A percentile compares a stretch with the other conserved stretches of the same genome.
Conservation (phyloP, 2,888 invertebrate genomes). For the Poecilus cupreus region DNA sequence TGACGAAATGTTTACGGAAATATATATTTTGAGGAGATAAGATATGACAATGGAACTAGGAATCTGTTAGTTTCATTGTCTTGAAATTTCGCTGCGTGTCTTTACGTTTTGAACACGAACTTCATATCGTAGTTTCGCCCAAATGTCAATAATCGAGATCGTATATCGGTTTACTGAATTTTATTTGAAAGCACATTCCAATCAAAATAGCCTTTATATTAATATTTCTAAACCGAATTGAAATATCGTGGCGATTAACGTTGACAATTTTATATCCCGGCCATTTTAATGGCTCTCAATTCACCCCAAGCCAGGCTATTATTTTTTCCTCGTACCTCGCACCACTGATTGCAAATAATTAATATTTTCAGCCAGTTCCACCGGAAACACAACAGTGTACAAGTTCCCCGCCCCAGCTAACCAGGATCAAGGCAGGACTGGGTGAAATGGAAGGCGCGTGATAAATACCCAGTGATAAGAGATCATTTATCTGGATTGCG, state of each 20-base stretch:
- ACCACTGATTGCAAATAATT: constrained; percentile 32
- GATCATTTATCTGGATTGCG: constrained; percentile 51
- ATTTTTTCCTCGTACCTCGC: constrained; percentile 2
- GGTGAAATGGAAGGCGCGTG: constrained; percentile 19
- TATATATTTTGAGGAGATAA: no score
- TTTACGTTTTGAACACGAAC: no score
- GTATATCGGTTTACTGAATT: no score
- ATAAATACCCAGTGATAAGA: constrained; percentile 50
- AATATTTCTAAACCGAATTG: not conserved
- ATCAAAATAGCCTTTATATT: no score
- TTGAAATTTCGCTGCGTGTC: no score
- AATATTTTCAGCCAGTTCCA: not conserved
- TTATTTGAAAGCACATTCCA: no score
- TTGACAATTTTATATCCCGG: not conserved
- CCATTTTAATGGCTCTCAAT: not conserved
- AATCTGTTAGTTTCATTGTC: no score
- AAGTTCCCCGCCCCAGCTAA: not conserved
- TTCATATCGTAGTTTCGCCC: no score
- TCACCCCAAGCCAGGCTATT: not conserved
- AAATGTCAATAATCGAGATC: no score
- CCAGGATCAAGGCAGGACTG: not conserved
- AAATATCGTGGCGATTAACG: no score
- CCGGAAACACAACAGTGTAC: constrained; percentile 5
- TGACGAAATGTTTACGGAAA: no score
- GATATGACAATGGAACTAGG: no score